Evolutionary conservation across 2,888 invertebrate species (phyloP).

Genomic region (Hyposoter didymator): DNA sequence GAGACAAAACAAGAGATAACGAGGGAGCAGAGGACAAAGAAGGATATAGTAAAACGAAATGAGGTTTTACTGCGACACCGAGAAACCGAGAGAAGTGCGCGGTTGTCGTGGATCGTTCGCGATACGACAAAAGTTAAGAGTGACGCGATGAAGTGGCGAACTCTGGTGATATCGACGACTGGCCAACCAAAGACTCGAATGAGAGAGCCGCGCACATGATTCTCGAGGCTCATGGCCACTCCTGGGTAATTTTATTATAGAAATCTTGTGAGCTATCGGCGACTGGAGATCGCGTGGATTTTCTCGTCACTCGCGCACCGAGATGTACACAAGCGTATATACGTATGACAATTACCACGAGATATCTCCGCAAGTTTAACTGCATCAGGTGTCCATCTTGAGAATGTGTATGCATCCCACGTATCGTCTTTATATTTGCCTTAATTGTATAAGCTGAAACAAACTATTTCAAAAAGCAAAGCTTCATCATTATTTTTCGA

Average conservation of each 20-base stretch:
- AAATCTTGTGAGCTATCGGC: constrained; percentile 62
- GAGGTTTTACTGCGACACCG: constrained; percentile 46
- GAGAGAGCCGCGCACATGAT: constrained; percentile 1
- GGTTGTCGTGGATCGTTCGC: constrained; percentile 45
- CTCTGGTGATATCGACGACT: constrained; percentile 41
- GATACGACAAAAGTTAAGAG: constrained; percentile 58
- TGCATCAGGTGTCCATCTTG: constrained; percentile 35
- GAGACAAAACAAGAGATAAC: constrained; percentile 12
- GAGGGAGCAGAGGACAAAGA: constrained; percentile 21
- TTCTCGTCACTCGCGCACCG: not conserved
- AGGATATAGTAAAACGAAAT: constrained; percentile 16
- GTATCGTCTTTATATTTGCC: constrained; percentile 16
- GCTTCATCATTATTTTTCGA: not conserved
- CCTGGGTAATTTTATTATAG: constrained; percentile 49
- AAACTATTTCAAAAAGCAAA: not conserved
- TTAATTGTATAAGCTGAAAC: not conserved
- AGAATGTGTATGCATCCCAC: constrained; percentile 10
- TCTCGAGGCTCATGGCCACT: not conserved
- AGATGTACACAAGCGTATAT: not conserved
- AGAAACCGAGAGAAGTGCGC: not conserved
- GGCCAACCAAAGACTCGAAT: constrained; percentile 12
- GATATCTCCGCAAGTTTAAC: constrained; percentile 22
- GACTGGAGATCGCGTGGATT: constrained; percentile 49
- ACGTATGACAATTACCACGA: constrained; percentile 61
- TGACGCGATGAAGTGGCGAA: constrained; percentile 61